Evolutionary conservation across 2,888 invertebrate species (phyloP).

Genomic region (Heliconius charithonia): DNA sequence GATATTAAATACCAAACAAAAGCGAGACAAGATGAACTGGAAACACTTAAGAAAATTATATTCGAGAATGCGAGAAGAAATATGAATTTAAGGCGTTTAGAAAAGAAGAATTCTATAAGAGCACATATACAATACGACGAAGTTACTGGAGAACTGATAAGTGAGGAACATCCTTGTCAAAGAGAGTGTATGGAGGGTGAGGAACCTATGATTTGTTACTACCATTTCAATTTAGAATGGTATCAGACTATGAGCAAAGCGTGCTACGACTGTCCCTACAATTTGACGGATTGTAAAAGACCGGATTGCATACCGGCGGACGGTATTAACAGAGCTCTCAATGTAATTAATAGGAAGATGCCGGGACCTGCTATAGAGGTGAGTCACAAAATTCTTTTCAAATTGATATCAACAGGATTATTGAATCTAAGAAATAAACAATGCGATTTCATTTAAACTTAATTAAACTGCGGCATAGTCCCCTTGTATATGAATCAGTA

Average conservation of each 20-base stretch:
- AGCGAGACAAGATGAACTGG: slow-evolving; percentile 51
- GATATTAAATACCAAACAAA: slow-evolving; percentile 57
- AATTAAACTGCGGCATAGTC: no score
- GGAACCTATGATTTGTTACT: slow-evolving; percentile 87
- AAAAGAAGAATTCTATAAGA: slow-evolving; percentile 63
- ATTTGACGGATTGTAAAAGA: slow-evolving; percentile 88
- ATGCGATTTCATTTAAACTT: no score
- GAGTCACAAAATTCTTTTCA: slow-evolving; percentile 42
- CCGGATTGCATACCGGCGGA: slow-evolving; percentile 93
- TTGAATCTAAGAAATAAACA: no score
- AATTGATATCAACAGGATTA: background rate
- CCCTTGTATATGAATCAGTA: no score
- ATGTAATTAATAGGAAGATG: slow-evolving; percentile 92
- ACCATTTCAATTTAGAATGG: slow-evolving; percentile 90
- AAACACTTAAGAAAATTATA: slow-evolving; percentile 32
- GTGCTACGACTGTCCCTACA: slow-evolving; percentile 91
- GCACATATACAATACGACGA: slow-evolving; percentile 73
- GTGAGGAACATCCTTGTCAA: slow-evolving; percentile 84
- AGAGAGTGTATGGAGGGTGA: slow-evolving; percentile 86
- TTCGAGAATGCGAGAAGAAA: slow-evolving; percentile 31
- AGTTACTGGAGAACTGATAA: slow-evolving; percentile 73
- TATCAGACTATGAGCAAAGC: slow-evolving; percentile 95
- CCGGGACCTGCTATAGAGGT: slow-evolving; percentile 95
- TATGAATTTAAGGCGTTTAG: slow-evolving; percentile 50
- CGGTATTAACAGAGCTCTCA: slow-evolving; percentile 89